Evolutionary conservation across 2,888 invertebrate species (phyloP).

Genomic region (Callosobruchus maculatus): DNA sequence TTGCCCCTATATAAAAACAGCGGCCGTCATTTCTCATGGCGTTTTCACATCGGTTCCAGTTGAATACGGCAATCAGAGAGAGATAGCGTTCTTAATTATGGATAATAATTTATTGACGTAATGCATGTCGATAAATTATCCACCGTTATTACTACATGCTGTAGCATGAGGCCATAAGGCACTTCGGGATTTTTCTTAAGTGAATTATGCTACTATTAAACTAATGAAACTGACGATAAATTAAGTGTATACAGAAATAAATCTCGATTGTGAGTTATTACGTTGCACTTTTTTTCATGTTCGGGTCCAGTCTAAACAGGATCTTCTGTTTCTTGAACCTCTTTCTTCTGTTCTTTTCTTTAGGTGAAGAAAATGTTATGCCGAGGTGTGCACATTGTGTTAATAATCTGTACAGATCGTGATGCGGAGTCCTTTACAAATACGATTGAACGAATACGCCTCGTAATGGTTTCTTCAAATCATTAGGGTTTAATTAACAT

Average conservation of each 20-base stretch:
- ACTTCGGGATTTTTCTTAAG: conserved; percentile 19
- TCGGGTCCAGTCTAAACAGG: neutral
- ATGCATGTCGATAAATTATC: neutral
- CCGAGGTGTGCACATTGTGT: no score
- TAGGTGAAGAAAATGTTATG: neutral
- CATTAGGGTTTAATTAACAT: no score
- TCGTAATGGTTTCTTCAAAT: no score
- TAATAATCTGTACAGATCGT: no score
- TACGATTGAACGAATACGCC: no score
- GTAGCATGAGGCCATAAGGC: conserved; percentile 11
- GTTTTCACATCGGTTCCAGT: neutral
- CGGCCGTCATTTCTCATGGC: neutral
- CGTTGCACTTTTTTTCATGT: neutral
- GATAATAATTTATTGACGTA: neutral
- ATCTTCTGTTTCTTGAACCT: neutral
- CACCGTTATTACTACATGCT: neutral
- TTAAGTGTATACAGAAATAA: conserved; percentile 11
- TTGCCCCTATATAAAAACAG: neutral
- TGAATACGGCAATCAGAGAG: neutral
- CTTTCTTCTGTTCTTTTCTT: neutral
- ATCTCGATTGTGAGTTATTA: neutral
- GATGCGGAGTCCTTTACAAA: no score
- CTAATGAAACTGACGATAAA: conserved; percentile 28
- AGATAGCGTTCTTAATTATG: neutral
- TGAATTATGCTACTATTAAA: conserved; percentile 24